phyloP scores from a whole-genome alignment of 2,797 vertebrate species.

The Lepus townsendii region DNA sequence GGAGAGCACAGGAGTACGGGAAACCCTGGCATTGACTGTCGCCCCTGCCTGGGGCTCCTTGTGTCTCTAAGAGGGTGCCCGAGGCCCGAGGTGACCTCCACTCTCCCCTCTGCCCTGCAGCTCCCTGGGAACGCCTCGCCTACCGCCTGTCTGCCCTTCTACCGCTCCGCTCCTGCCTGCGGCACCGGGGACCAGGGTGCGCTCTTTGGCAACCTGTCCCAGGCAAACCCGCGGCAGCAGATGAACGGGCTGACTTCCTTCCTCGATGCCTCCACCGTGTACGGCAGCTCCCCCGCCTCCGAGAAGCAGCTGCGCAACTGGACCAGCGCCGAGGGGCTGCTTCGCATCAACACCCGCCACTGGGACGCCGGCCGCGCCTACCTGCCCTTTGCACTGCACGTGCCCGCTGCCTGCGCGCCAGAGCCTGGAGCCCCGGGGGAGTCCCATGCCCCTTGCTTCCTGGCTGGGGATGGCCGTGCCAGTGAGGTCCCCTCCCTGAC shows the following conservation, averaged over 20 bases:
- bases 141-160: conserved; percentile 93
- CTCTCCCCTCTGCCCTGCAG: conserved; percentile 83
- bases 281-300: conserved; percentile 89
- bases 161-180: conserved; percentile 93
- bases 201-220: conserved; percentile 81
- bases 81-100: background rate
- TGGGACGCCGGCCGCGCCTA: conserved; percentile 89
- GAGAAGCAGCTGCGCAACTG: conserved; percentile 91
- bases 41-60: fast-evolving
- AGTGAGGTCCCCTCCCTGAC: conserved; percentile 93
- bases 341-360: conserved; percentile 90
- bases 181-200: conserved; percentile 67
- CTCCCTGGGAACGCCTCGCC: conserved; percentile 83
- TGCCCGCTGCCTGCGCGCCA: conserved; percentile 90
- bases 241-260: conserved; percentile 95
- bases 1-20: background rate
- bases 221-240: conserved; percentile 91
- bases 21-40: background rate
- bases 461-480: conserved; percentile 94
- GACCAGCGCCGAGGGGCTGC: conserved; percentile 91
- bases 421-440: conserved; percentile 31
- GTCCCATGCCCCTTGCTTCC: conserved; percentile 90
- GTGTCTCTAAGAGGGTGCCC: background rate
- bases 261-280: conserved; percentile 95
- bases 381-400: conserved; percentile 89